phyloP scores from a whole-genome alignment of 2,797 vertebrate genomes.

The Platyrinchus mystaceus region DNA sequence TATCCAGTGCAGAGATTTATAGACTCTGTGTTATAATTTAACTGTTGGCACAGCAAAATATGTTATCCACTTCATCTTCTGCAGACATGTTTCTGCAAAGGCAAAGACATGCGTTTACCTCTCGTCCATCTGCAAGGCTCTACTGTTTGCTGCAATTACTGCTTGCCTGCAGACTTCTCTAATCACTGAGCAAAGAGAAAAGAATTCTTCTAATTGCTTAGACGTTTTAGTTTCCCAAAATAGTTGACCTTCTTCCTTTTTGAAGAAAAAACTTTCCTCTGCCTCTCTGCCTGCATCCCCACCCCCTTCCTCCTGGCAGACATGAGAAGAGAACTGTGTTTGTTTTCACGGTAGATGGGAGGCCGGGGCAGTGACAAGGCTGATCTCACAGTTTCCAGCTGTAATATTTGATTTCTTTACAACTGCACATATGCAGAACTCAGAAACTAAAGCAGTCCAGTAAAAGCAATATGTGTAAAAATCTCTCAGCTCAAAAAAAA shows the following conservation, averaged over 20 bases:
- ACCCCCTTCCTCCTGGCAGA: slow-evolving; percentile 48
- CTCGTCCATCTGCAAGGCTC: background rate
- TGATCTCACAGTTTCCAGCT: slow-evolving; percentile 65
- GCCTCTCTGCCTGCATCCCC: slow-evolving; percentile 4
- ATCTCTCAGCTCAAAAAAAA: background rate
- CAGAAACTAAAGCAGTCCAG: background rate
- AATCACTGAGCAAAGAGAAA: slow-evolving; percentile 42
- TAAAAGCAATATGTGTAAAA: background rate
- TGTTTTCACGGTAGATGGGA: slow-evolving; percentile 41
- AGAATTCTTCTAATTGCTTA: slow-evolving; percentile 46
- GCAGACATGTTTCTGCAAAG: background rate
- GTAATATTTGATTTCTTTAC: slow-evolving; percentile 62
- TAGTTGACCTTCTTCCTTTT: slow-evolving; percentile 54
- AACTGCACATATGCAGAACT: slow-evolving; percentile 40
- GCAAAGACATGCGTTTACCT: background rate
- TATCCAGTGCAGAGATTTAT: background rate
- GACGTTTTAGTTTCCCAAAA: slow-evolving; percentile 59
- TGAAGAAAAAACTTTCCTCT: slow-evolving; percentile 40
- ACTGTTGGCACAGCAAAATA: background rate
- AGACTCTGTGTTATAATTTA: background rate
- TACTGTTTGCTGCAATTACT: background rate
- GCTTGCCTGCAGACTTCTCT: slow-evolving; percentile 25
- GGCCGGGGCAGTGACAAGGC: background rate
- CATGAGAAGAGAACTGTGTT: slow-evolving; percentile 47
- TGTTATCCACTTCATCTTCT: background rate